Base-by-base conservation (phyloP, 2,797 vertebrate species). In the Toxotes lorentzi region DNA sequence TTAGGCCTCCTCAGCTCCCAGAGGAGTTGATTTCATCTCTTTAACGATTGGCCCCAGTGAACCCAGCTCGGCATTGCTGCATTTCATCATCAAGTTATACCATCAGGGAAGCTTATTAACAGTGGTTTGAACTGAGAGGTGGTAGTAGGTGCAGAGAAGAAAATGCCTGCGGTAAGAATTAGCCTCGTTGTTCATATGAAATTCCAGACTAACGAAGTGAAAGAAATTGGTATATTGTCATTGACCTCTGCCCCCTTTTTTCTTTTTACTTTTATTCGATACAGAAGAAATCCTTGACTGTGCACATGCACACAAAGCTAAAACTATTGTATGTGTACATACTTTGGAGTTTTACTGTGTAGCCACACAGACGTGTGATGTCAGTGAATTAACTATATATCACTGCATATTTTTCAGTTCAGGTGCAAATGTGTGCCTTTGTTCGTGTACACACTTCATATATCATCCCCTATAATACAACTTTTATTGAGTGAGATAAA, bases 21-120 rank as follows among this genome's bases (percentile, higher is more conserved):
- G 63, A 72, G 75, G 93, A 94, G 78, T 90, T 88, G 82, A 93
- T 92, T 91, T 88, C 77, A 91, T 92, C 91, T 93, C 82, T 86
- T 95, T 94, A 93, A 94, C 77, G 89, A 91, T 84, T 87, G 88
- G 76, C 82, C 88, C 80, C 78, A 2, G 2, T 91, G 92, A 95
- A 92, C 89, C 81, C 41, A 2, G 43, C 80, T 74, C 81, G 27
- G 76, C 69, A 68, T 75, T 69, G 73, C 77, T 45, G 78, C 84
- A 85, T 90, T 92, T 88, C 91, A 92, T 93, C 83, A 86, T 89
- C n/a, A 87, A 88, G 76, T 90, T 88, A 79, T 80, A 71, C 84
- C 78, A 76, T 90, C 72, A 87, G 81, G 86, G 85, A 91, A 81
- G 88, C 85, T 88, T 91, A 93, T 95, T 94, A 94, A 93, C 86